phyloP scores from a whole-genome alignment of 2,113 vertebrate genomes.

The Aspiorhynchus laticeps region DNA sequence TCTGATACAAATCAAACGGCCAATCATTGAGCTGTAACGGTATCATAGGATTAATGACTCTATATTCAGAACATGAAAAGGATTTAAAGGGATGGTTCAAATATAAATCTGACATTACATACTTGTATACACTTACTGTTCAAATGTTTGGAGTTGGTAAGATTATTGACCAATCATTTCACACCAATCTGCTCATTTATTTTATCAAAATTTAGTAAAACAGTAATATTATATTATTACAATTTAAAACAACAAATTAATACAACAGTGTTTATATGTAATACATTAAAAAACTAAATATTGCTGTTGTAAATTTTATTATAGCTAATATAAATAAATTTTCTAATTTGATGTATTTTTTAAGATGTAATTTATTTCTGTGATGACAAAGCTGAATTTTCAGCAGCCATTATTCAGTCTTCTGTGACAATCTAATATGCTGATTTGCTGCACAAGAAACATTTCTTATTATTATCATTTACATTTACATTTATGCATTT shows the following conservation, averaged over 20 bases:
- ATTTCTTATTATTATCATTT: not conserved
- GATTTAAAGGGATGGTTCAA: not conserved
- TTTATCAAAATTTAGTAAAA: not conserved
- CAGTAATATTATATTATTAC: not conserved
- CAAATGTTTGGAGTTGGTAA: not conserved
- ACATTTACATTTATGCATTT: no score
- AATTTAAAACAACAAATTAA: no score
- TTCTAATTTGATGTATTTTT: no score
- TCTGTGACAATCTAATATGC: not conserved
- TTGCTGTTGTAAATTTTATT: no score
- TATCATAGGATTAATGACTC: not conserved
- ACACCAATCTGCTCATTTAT: not conserved
- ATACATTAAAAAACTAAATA: no score
- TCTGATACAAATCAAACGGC: slow-evolving; percentile 11
- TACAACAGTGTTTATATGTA: no score
- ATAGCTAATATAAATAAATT: no score
- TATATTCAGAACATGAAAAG: not conserved
- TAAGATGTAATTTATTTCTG: not conserved
- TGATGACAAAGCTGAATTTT: not conserved
- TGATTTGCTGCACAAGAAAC: not conserved
- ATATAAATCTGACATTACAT: not conserved
- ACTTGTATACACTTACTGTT: not conserved
- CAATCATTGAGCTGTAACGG: not conserved
- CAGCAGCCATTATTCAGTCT: not conserved
- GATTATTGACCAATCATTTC: not conserved